Evolutionary conservation across 2,797 vertebrate genomes (phyloP).

Genomic region (Buphagus erythrorhynchus): DNA sequence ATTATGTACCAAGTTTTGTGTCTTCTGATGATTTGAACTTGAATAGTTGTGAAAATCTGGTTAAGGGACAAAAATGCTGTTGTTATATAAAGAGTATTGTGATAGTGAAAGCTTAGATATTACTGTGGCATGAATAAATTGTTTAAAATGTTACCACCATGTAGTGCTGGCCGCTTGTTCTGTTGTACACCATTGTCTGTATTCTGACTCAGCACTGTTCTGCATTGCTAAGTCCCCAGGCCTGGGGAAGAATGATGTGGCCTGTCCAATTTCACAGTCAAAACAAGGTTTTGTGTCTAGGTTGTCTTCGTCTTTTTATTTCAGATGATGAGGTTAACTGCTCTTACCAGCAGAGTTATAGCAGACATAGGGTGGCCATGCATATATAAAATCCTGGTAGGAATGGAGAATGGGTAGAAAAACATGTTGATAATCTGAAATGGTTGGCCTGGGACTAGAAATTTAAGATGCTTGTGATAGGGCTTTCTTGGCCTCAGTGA

Average conservation of each 20-base stretch:
- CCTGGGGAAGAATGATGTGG: not conserved
- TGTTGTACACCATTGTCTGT: not conserved
- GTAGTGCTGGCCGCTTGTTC: not conserved
- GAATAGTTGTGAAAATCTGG: not conserved
- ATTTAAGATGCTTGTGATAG: not conserved
- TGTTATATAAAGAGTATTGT: not conserved
- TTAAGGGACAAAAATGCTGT: not conserved
- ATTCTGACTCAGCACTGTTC: not conserved
- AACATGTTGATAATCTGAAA: not conserved
- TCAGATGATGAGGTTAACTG: not conserved
- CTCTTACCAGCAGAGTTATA: not conserved
- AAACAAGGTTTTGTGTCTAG: not conserved
- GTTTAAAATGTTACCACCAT: not conserved
- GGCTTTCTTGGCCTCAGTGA: not conserved
- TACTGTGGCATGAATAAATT: not conserved
- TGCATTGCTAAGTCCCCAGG: not conserved
- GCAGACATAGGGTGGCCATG: not conserved
- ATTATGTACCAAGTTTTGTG: not conserved
- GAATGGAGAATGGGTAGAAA: not conserved
- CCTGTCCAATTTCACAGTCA: accelerated
- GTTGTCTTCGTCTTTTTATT: not conserved
- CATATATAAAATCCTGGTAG: not conserved
- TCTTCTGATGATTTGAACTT: not conserved
- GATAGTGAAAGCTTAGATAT: not conserved
- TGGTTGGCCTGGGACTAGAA: not conserved